Evolutionary conservation across 2,113 vertebrate species (phyloP).

Genomic region (Phyllostomus discolor): DNA sequence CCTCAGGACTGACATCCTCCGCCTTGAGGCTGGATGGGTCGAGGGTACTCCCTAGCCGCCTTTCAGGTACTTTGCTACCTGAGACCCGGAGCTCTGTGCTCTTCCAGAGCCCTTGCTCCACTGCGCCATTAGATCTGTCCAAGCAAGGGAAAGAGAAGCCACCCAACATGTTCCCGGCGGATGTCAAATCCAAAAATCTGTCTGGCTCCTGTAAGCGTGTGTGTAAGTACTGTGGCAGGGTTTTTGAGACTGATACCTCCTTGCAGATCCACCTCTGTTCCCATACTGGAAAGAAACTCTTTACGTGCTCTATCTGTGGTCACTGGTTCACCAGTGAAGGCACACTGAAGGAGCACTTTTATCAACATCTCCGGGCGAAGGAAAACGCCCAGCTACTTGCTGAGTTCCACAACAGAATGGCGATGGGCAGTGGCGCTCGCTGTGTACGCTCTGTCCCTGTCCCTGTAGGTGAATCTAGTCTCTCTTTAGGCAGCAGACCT

Average conservation of each 20-base stretch:
- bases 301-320: slow-evolving; percentile 95
- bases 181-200: slow-evolving; percentile 80
- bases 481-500: slow-evolving; percentile 87
- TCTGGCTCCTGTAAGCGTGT: slow-evolving; percentile 90
- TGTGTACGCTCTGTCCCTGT: slow-evolving; percentile 91
- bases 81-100: slow-evolving; percentile 84
- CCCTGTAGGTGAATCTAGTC: slow-evolving; percentile 88
- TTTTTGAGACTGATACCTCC: slow-evolving; percentile 94
- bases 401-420: slow-evolving; percentile 92
- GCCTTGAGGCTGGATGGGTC: slow-evolving; percentile 84
- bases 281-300: slow-evolving; percentile 94
- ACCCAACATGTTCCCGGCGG: slow-evolving; percentile 75
- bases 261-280: slow-evolving; percentile 96
- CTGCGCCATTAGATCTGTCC: slow-evolving; percentile 81
- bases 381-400: slow-evolving; percentile 96
- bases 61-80: slow-evolving; percentile 87
- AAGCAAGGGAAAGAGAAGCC: slow-evolving; percentile 91
- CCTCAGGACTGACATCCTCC: slow-evolving; percentile 79
- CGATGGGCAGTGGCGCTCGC: slow-evolving; percentile 87
- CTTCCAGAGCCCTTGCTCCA: slow-evolving; percentile 86
- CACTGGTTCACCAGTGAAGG: slow-evolving; percentile 98
- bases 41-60: slow-evolving; percentile 82
- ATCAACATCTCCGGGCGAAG: slow-evolving; percentile 93
- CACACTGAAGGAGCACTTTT: slow-evolving; percentile 97
- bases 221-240: slow-evolving; percentile 96